A percentile compares a stretch with the other conserved stretches of the same genome.
Evolutionary conservation across 2,888 invertebrate species (phyloP).

Genomic region (Nemoura dubitans): DNA sequence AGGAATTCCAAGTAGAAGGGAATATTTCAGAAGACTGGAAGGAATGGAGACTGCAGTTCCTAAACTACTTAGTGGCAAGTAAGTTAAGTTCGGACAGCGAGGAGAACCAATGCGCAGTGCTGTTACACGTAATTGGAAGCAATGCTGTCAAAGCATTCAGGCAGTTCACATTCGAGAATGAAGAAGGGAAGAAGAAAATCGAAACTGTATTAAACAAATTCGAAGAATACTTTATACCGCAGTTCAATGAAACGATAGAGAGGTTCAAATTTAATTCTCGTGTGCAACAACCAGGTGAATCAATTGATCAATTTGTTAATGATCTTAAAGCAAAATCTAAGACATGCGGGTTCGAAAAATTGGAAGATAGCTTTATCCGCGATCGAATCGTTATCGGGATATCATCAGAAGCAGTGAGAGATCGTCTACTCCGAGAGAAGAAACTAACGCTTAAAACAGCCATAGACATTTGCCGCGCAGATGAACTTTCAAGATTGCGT

Average conservation of each 20-base stretch:
- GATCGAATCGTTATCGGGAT: conserved; percentile 8
- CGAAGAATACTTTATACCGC: not conserved
- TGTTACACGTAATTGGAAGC: not conserved
- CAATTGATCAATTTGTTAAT: too few relatives aligned
- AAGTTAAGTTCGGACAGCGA: not conserved
- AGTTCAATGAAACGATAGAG: not conserved
- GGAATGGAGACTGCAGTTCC: not conserved
- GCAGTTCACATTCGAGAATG: not conserved
- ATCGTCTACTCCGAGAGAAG: not conserved
- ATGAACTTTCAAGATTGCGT: not conserved
- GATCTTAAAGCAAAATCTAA: not conserved
- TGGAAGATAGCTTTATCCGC: conserved; percentile 9
- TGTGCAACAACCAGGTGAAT: conserved; percentile 14
- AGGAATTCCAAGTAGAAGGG: not conserved
- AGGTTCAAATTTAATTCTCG: not conserved
- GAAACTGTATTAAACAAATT: not conserved
- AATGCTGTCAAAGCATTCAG: not conserved
- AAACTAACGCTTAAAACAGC: not conserved
- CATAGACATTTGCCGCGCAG: not conserved
- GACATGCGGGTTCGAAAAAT: conserved; percentile 10
- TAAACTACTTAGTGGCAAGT: not conserved
- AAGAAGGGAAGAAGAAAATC: not conserved
- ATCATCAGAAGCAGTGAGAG: not conserved
- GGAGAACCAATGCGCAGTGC: not conserved
- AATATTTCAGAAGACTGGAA: not conserved